Evolutionary conservation across 2,888 invertebrate species (phyloP).

Genomic region (Chymomyza amoena): DNA sequence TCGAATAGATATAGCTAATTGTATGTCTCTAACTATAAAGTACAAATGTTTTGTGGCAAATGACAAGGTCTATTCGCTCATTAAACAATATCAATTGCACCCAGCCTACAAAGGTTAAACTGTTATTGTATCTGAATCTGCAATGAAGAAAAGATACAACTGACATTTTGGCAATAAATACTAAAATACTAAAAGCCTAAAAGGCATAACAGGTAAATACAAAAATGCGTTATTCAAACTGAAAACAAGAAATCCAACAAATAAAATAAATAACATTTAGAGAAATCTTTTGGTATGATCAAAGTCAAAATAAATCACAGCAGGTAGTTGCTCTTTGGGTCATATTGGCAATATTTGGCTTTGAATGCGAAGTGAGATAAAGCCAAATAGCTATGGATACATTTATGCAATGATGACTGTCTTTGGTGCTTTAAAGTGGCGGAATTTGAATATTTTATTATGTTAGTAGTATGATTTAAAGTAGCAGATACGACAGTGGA

Average conservation of each 20-base stretch:
- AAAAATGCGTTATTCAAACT: slow-evolving; percentile 38
- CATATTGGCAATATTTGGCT: slow-evolving; percentile 5
- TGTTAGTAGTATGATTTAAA: no score
- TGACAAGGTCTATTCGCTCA: slow-evolving; percentile 17
- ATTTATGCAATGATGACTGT: background rate
- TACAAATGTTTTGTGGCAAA: slow-evolving; percentile 12
- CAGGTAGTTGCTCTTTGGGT: slow-evolving; percentile 32
- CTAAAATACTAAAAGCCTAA: background rate
- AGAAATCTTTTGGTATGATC: slow-evolving; percentile 21
- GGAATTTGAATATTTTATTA: background rate
- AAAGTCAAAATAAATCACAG: slow-evolving; percentile 45
- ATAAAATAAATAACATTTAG: slow-evolving; percentile 26
- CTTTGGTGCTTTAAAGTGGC: background rate
- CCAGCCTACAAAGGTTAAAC: slow-evolving; percentile 38
- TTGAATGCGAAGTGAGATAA: slow-evolving; percentile 16
- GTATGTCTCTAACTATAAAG: background rate
- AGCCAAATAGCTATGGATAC: slow-evolving; percentile 20
- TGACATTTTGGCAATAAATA: slow-evolving; percentile 38
- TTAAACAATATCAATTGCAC: slow-evolving; percentile 21
- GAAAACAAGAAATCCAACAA: slow-evolving; percentile 41
- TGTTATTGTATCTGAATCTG: slow-evolving; percentile 3
- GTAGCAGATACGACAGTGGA: no score
- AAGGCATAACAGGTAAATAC: slow-evolving; percentile 18
- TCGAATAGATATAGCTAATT: background rate
- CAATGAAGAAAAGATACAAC: slow-evolving; percentile 32